Conservation (phyloP, 2,888 invertebrate genomes). For the Tenthredo mesomela region DNA sequence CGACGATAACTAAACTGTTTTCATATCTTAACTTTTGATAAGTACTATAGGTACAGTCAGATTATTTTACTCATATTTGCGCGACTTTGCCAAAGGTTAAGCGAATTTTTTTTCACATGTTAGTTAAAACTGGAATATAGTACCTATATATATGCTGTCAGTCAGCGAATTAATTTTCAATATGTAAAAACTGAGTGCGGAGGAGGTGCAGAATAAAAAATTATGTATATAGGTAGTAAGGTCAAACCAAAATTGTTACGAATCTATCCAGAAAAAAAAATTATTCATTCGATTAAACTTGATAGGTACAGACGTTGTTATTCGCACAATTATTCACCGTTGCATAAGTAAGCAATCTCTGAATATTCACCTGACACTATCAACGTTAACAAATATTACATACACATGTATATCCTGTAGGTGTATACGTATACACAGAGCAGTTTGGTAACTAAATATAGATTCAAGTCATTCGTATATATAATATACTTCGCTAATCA, state of each 20-base stretch:
- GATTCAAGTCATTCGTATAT: too few species aligned
- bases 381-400: background rate
- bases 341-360: background rate
- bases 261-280: background rate
- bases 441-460: too few species aligned
- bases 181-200: background rate
- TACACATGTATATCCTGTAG: background rate
- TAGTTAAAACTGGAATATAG: background rate
- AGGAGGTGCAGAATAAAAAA: background rate
- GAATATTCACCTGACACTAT: background rate
- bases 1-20: constrained; percentile 25
- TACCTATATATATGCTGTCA: background rate
- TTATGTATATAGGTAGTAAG: background rate
- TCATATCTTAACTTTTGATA: background rate
- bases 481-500: too few species aligned
- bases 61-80: background rate
- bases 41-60: background rate
- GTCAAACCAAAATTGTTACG: background rate
- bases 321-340: constrained; percentile 16
- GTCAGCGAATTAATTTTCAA: background rate
- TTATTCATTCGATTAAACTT: background rate
- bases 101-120: background rate
- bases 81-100: background rate
- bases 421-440: too few species aligned
- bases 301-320: constrained; percentile 26